A percentile compares a stretch with the other conserved stretches of the same genome.
Evolutionary conservation across 2,797 vertebrate genomes (phyloP).

Genomic region (Trachops cirrhosus): DNA sequence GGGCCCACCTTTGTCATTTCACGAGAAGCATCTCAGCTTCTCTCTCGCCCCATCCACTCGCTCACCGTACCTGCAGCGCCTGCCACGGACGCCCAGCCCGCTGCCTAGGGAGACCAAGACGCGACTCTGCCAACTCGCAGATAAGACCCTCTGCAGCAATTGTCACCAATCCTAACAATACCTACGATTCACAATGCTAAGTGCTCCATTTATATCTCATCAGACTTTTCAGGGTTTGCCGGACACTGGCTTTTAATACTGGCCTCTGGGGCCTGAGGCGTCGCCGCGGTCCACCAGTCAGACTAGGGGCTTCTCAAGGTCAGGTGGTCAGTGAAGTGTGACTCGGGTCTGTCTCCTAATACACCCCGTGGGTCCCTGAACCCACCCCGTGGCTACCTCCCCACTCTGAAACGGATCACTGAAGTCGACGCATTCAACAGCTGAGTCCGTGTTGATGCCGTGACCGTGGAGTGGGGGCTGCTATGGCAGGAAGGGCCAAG

Average conservation of each 20-base stretch:
- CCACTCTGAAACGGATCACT: not conserved
- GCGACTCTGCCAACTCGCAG: not conserved
- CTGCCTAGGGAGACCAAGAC: not conserved
- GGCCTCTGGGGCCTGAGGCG: not conserved
- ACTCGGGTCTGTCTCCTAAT: not conserved
- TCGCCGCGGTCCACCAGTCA: not conserved
- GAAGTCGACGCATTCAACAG: not conserved
- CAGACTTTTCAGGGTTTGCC: not conserved
- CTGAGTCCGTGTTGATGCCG: rapidly evolving
- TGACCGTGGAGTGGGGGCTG: rapidly evolving
- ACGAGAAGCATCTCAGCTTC: not conserved
- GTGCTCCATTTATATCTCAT: not conserved
- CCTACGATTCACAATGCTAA: rapidly evolving
- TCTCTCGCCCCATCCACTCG: not conserved
- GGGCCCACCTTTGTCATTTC: not conserved
- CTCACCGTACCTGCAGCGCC: rapidly evolving
- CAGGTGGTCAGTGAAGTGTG: too few species aligned
- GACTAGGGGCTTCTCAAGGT: not conserved
- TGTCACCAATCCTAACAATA: too few species aligned
- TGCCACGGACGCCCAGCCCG: rapidly evolving
- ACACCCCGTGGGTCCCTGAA: not conserved
- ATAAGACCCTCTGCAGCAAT: not conserved
- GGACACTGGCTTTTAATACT: not conserved
- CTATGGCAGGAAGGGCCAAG: not conserved
- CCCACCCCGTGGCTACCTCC: too few species aligned